phyloP scores from a whole-genome alignment of 1,140 invertebrate genomes.

The Bombus vancouverensis region DNA sequence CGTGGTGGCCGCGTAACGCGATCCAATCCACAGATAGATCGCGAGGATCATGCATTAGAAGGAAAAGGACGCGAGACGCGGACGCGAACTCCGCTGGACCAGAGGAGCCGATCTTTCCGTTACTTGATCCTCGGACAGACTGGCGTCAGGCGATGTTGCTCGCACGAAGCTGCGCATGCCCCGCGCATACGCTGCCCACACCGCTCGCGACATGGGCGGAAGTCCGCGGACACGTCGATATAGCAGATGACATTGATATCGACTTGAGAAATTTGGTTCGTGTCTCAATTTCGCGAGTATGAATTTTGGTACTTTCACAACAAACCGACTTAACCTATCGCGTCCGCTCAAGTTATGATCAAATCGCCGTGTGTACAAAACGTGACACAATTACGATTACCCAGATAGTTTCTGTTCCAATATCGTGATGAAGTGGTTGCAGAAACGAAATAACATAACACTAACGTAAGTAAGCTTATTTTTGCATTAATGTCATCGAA shows the following conservation, averaged over 20 bases:
- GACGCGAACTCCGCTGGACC: slow-evolving; percentile 28
- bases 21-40: slow-evolving; percentile 26
- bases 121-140: slow-evolving; percentile 80
- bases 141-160: slow-evolving; percentile 74
- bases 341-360: neutral
- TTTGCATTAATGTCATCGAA: neutral
- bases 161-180: slow-evolving; percentile 74
- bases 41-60: slow-evolving; percentile 2
- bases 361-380: neutral
- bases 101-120: slow-evolving; percentile 74
- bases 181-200: slow-evolving; percentile 57
- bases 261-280: slow-evolving; percentile 56
- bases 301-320: neutral
- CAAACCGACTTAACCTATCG: neutral
- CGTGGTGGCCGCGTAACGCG: slow-evolving; percentile 11
- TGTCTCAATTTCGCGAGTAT: slow-evolving; percentile 47
- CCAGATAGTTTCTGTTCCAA: neutral
- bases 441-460: no score
- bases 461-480: neutral
- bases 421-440: neutral
- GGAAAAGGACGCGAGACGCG: slow-evolving; percentile 17
- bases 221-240: slow-evolving; percentile 76
- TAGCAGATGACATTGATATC: slow-evolving; percentile 65
- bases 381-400: neutral
- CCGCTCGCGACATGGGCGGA: slow-evolving; percentile 70